A percentile compares a stretch with the other conserved stretches of the same genome.
These are phyloP conservation scores for Syndactyla subalaris DNA, from an alignment of 2,797 vertebrate species.

Conservation along the genomic window DNA sequence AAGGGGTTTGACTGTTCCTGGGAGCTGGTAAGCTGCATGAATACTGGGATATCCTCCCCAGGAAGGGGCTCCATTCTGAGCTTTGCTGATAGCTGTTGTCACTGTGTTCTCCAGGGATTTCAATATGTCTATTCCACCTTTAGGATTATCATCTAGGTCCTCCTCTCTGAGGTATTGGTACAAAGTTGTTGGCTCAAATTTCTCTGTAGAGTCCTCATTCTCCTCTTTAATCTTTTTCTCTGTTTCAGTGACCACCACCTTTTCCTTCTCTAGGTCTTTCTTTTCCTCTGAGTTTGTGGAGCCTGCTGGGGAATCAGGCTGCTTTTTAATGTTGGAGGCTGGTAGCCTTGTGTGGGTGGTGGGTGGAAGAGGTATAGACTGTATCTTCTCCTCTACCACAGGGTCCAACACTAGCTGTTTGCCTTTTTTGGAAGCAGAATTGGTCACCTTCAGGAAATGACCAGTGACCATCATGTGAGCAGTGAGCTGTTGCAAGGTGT, in stretches of 20 bases:
- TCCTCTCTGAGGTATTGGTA: slow-evolving; percentile 97
- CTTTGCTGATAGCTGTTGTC: slow-evolving; percentile 96
- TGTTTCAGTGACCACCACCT: slow-evolving; percentile 58
- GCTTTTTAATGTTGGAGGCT: slow-evolving; percentile 85
- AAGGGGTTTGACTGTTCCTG: slow-evolving; percentile 85
- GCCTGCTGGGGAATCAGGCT: slow-evolving; percentile 84
- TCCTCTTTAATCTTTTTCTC: slow-evolving; percentile 94
- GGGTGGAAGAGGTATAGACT: slow-evolving; percentile 95
- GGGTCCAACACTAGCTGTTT: slow-evolving; percentile 96
- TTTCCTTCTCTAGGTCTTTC: slow-evolving; percentile 83
- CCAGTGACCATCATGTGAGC: slow-evolving; percentile 99
- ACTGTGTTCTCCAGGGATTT: slow-evolving; percentile 98
- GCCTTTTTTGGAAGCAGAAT: slow-evolving; percentile 97
- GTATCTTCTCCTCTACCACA: slow-evolving; percentile 93
- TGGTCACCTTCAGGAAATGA: slow-evolving; percentile 98
- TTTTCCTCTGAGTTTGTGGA: slow-evolving; percentile 82
- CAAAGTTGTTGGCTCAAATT: slow-evolving; percentile 80
- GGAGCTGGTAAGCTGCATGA: slow-evolving; percentile 97
- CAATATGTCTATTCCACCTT: slow-evolving; percentile 93
- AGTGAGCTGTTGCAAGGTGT: slow-evolving; percentile 97
- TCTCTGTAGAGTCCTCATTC: slow-evolving; percentile 84
- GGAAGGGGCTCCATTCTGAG: slow-evolving; percentile 95
- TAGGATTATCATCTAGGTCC: slow-evolving; percentile 92
- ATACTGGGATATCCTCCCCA: slow-evolving; percentile 99
- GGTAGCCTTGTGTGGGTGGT: slow-evolving; percentile 89